phyloP scores from a whole-genome alignment of 2,888 invertebrate genomes.

The Dynastes maya region DNA sequence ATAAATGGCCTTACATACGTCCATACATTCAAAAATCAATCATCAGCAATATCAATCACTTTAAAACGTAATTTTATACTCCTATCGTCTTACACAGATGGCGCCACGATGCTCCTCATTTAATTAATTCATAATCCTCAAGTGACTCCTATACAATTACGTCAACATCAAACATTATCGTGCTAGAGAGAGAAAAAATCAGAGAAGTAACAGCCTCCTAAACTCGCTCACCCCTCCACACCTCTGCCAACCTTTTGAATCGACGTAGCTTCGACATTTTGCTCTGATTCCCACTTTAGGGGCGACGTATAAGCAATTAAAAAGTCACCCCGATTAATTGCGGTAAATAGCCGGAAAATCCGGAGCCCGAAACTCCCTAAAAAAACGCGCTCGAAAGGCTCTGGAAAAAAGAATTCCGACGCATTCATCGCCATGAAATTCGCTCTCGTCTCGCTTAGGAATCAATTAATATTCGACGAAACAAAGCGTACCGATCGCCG shows the following conservation, averaged over 20 bases:
- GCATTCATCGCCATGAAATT: too few relatives aligned
- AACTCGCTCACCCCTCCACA: background rate
- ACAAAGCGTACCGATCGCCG: too few relatives aligned
- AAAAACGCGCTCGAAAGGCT: too few relatives aligned
- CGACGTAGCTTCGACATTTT: background rate
- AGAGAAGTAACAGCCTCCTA: background rate
- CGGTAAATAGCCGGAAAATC: conserved; percentile 17
- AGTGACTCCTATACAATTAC: background rate
- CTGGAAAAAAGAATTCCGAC: too few relatives aligned
- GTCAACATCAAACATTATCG: background rate
- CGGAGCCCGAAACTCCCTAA: background rate
- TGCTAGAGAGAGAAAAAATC: background rate
- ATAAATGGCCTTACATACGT: too few relatives aligned
- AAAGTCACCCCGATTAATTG: conserved; percentile 24
- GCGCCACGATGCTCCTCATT: background rate
- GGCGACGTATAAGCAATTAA: conserved; percentile 14
- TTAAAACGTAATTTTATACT: background rate
- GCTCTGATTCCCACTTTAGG: background rate
- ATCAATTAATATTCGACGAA: too few relatives aligned
- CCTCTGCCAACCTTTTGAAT: background rate
- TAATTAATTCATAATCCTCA: background rate
- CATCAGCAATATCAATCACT: background rate
- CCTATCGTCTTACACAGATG: background rate
- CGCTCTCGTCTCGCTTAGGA: too few relatives aligned
- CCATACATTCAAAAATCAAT: too few relatives aligned